These are phyloP conservation scores for Spinus pinus DNA, from an alignment of 2,797 vertebrate genomes.

Conservation along the genomic window DNA sequence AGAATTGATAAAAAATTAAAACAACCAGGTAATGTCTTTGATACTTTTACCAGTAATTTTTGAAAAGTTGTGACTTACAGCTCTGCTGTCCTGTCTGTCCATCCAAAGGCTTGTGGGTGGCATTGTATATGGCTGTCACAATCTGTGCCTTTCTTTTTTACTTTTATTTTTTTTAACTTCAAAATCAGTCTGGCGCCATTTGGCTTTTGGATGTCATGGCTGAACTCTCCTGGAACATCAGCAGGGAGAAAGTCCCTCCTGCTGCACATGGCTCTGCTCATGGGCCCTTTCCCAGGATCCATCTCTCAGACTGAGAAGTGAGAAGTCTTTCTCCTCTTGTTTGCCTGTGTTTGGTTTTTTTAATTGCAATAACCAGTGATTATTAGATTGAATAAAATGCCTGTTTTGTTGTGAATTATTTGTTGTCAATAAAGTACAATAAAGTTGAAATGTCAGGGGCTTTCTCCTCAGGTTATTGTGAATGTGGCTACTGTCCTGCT, in stretches of 20 bases:
- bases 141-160: not conserved
- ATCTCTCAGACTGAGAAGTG: too few relatives aligned
- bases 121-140: not conserved
- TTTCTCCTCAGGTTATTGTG: not conserved
- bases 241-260: not conserved
- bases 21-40: not conserved
- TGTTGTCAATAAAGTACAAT: not conserved
- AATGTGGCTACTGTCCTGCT: not conserved
- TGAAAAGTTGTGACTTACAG: not conserved
- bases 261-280: not conserved
- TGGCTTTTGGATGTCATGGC: not conserved
- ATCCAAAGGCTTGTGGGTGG: not conserved
- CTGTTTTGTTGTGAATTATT: not conserved
- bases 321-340: not conserved
- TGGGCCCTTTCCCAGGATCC: not conserved
- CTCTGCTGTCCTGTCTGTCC: not conserved
- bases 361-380: not conserved
- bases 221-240: not conserved
- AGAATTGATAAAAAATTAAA: not conserved
- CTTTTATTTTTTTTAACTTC: not conserved
- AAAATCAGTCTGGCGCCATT: not conserved
- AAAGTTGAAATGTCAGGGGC: not conserved
- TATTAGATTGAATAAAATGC: not conserved
- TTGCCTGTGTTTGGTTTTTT: fast-evolving
- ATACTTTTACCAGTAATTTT: not conserved